Evolutionary conservation across 2,797 vertebrate species (phyloP).

Genomic region (Cottoperca gobio): DNA sequence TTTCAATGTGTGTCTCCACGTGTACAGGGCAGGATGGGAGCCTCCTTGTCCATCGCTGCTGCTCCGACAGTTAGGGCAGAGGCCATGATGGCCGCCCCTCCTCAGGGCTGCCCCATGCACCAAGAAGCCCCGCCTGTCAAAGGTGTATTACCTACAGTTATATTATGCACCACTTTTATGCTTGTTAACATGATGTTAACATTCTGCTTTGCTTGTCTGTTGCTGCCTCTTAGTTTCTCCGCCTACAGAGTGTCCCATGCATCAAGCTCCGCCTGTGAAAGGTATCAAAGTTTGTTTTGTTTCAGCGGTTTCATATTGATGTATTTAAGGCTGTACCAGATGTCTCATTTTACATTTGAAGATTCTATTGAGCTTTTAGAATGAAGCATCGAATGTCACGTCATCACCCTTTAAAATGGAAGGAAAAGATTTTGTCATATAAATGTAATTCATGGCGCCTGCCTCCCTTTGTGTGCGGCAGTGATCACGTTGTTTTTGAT

Average conservation of each 20-base stretch:
- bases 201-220: neutral
- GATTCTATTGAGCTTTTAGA: too few relatives aligned
- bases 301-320: too few relatives aligned
- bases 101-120: slow-evolving; percentile 88
- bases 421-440: too few relatives aligned
- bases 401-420: too few relatives aligned
- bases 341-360: too few relatives aligned
- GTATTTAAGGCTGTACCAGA: too few relatives aligned
- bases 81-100: slow-evolving; percentile 52
- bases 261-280: slow-evolving; percentile 48
- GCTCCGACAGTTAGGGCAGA: slow-evolving; percentile 71
- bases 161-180: too few relatives aligned
- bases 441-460: too few relatives aligned
- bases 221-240: slow-evolving; percentile 43
- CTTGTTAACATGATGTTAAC: neutral
- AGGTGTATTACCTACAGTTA: slow-evolving; percentile 56
- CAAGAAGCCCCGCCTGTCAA: slow-evolving; percentile 65
- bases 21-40: slow-evolving; percentile 83
- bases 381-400: too few relatives aligned
- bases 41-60: slow-evolving; percentile 79
- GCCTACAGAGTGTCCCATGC: slow-evolving; percentile 72
- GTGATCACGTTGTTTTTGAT: too few relatives aligned
- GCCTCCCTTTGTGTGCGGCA: too few relatives aligned
- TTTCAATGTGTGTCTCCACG: neutral
- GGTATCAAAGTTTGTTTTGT: too few relatives aligned